These are phyloP conservation scores for Anguilla pacifica DNA, from an alignment of 2,797 vertebrate species.

Conservation along the genomic window DNA sequence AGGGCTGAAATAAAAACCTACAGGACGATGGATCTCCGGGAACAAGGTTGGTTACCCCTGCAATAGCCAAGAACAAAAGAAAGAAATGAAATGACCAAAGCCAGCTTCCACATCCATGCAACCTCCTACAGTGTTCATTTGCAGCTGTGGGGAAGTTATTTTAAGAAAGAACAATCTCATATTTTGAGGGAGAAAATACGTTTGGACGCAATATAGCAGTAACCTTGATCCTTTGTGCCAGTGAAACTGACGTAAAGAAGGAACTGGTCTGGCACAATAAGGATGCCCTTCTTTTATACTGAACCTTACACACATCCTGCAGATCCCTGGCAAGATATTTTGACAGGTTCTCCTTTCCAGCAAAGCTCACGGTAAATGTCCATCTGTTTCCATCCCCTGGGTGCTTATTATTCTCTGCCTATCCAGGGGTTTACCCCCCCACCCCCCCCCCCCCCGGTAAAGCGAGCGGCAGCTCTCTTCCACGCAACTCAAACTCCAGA, in stretches of 20 bases:
- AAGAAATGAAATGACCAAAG: not conserved
- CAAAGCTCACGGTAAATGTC: slow-evolving; percentile 74
- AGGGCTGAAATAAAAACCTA: too few species aligned
- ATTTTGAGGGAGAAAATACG: too few species aligned
- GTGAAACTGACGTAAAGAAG: not conserved
- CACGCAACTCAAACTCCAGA: slow-evolving; percentile 13
- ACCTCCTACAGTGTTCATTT: not conserved
- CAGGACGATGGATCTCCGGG: too few species aligned
- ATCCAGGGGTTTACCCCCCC: slow-evolving; percentile 43
- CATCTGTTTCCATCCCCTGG: slow-evolving; percentile 76
- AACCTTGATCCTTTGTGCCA: not conserved
- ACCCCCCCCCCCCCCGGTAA: not conserved
- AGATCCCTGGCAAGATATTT: slow-evolving; percentile 69
- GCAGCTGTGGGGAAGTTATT: not conserved
- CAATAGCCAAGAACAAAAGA: not conserved
- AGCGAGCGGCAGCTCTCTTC: slow-evolving; percentile 16
- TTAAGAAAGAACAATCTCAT: not conserved
- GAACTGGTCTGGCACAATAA: slow-evolving; percentile 38
- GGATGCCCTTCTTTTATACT: slow-evolving; percentile 58
- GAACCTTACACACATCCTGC: slow-evolving; percentile 62
- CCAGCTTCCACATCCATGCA: not conserved
- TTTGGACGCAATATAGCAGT: not conserved
- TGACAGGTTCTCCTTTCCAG: slow-evolving; percentile 74
- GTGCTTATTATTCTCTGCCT: slow-evolving; percentile 74
- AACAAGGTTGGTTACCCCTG: too few species aligned